Evolutionary conservation across 2,797 vertebrate species (phyloP), one percentile per base, ranked within the genome.

Genomic region (Apogon talboti): DNA sequence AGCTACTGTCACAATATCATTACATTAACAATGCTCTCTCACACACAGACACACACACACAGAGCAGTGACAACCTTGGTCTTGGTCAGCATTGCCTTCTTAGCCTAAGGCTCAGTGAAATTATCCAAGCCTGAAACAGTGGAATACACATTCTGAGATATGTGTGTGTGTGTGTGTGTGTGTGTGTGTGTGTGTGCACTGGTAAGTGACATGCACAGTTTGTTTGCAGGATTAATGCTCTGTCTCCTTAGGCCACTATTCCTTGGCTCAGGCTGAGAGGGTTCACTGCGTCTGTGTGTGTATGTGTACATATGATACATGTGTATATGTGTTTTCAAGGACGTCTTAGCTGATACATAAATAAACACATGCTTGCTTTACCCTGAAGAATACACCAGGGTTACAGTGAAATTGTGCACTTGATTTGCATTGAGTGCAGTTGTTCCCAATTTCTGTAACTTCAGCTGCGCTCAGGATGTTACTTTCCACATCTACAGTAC

Each of bases 121-220:
- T 72, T 44, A 77, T 57, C 71, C 66, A 49, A 55, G 44, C 59
- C 63, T 58, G 30, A 56, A 75, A 71, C 42, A 57, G n/a, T 54
- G 30, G 51, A 43, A 45, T 18, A 49, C 1, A 61, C 11, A 7
- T n/a, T 40, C 9, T 51, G 35, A 53, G 13, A 14, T 55, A 12
- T 66, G 16, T 58, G 30, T 53, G 37, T 48, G 40, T 44, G 28
- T 50, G 33, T 38, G 18, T 43, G 43, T 47, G 16, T 47, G 41
- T 56, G 45, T 33, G 16, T 57, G 41, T 43, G 59, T 46, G 43
- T 47, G 16, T 38, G 37, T 59, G 30, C 41, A 3, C 33, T 44
- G 44, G 35, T 47, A 38, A 40, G 44, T 72, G 74, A 72, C 57
- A 54, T 37, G n/a, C 49, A 49, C 18, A 46, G 28, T 77, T 79